A percentile compares a stretch with the other conserved stretches of the same genome.
Conservation (phyloP, 2,888 invertebrate species). For the Scaptomyza reducta region DNA sequence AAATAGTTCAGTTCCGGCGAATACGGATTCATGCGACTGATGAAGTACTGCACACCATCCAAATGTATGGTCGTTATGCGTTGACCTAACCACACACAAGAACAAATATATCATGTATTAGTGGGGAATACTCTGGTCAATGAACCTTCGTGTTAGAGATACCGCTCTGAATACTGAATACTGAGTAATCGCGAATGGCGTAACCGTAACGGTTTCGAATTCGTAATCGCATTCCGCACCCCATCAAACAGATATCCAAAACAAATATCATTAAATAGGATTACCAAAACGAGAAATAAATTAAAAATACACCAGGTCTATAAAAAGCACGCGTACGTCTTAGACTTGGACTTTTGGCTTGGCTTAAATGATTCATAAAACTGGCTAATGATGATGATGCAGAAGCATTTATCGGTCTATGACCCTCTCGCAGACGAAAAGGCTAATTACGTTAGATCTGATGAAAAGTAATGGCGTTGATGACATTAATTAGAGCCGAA, state of each 20-base stretch:
- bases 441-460: conserved; percentile 67
- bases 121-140: conserved; percentile 37
- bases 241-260: conserved; percentile 39
- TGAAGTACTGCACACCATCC: conserved; percentile 93
- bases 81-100: conserved; percentile 86
- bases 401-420: conserved; percentile 72
- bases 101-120: conserved; percentile 1
- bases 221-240: conserved; percentile 52
- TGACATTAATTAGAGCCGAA: conserved; percentile 71
- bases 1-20: conserved; percentile 94
- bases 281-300: conserved; percentile 68
- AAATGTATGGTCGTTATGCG: conserved; percentile 94
- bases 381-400: conserved; percentile 66
- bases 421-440: conserved; percentile 44
- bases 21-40: conserved; percentile 94
- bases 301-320: conserved; percentile 21
- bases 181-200: conserved; percentile 55
- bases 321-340: conserved; percentile 35
- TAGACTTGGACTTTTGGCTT: conserved; percentile 21
- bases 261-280: conserved; percentile 74
- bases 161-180: conserved; percentile 47
- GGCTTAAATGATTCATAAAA: conserved; percentile 40
- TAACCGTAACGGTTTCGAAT: conserved; percentile 67
- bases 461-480: conserved; percentile 58
- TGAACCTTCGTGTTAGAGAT: conserved; percentile 36